Evolutionary conservation across 2,797 vertebrate genomes (phyloP).

Genomic region (Synaphobranchus kaupii): DNA sequence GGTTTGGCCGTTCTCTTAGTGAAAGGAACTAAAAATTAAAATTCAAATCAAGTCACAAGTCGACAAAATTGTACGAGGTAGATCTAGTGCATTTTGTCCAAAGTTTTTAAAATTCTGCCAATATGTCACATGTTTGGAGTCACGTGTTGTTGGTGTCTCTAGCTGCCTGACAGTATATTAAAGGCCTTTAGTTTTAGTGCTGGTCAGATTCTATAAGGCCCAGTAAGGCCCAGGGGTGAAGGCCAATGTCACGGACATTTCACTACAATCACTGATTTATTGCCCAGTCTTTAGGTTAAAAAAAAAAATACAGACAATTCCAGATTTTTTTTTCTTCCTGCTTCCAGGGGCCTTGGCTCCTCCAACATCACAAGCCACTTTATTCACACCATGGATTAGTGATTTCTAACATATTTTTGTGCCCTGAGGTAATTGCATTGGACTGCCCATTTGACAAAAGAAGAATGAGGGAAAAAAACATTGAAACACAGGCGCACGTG

Average conservation of each 20-base stretch:
- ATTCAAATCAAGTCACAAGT: constrained; percentile 25
- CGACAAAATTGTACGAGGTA: constrained; percentile 28
- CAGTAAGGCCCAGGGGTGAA: constrained; percentile 59
- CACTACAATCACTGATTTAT: constrained; percentile 69
- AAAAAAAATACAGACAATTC: constrained; percentile 59
- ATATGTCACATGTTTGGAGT: neutral
- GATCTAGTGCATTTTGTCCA: neutral
- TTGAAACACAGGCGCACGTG: constrained; percentile 63
- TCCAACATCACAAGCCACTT: constrained; percentile 67
- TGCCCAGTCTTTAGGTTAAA: constrained; percentile 67
- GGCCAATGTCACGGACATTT: constrained; percentile 64
- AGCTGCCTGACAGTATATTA: constrained; percentile 36
- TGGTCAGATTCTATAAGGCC: constrained; percentile 56
- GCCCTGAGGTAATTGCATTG: constrained; percentile 74
- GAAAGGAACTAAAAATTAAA: constrained; percentile 42
- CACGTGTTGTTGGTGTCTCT: neutral
- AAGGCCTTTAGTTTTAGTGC: constrained; percentile 52
- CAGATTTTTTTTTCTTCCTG: constrained; percentile 44
- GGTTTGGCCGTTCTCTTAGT: constrained; percentile 27
- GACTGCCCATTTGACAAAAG: constrained; percentile 56
- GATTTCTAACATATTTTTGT: constrained; percentile 69
- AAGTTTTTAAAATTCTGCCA: neutral
- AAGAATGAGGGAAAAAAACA: constrained; percentile 61
- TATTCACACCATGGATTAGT: constrained; percentile 74
- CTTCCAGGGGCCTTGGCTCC: constrained; percentile 49